Evolutionary conservation across 1,140 invertebrate species (phyloP), one percentile per base, ranked within the genome.

Genomic region (Drosophila paulistorum): DNA sequence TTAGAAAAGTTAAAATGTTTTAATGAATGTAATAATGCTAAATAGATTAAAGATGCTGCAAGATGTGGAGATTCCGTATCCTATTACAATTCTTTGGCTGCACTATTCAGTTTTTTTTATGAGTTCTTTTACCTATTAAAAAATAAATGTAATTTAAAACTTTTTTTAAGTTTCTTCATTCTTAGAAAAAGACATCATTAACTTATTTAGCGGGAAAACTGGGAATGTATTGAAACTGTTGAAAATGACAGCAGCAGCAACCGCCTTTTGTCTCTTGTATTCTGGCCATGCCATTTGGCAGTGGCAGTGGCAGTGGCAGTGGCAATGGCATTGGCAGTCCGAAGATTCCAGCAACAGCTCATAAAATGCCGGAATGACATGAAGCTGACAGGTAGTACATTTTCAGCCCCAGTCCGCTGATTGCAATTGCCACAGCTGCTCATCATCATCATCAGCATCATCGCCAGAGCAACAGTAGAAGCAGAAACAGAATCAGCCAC

Each of bases 351-450:
- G 70, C 70, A 79, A 73, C 83, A 82, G 80, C 84, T 87, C 84
- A 89, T 87, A 87, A 89, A 87, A 89, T 87, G 84, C 74, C 67
- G 66, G 64, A 78, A 73, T 89, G 84, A 89, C 84, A 77, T 89
- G 71, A 84, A 89, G 84, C 84, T 84, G 84, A 89, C 84, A 89
- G 84, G 59, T 73, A 89, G 74, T 80, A 89, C 77, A 89, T 89
- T 84, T 77, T 84, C 79, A 78, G 75, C 64, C 66, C 66, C 74
- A 70, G 80, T 67, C 51, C 68, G 72, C 65, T 72, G 82, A 81
- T 81, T 84, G 77, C 73, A 82, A 51, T 85, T 75, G 78, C 77
- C 70, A 63, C 79, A 76, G 69, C 83, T 79, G 82, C 74, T 71
- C 70, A 71, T 85, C 74, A 77, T 71, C 81, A 77, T 63, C 63